Evolutionary conservation across 2,113 vertebrate genomes (phyloP), one percentile per base, ranked within the genome.

Genomic region (Campylomormyrus tamandua): DNA sequence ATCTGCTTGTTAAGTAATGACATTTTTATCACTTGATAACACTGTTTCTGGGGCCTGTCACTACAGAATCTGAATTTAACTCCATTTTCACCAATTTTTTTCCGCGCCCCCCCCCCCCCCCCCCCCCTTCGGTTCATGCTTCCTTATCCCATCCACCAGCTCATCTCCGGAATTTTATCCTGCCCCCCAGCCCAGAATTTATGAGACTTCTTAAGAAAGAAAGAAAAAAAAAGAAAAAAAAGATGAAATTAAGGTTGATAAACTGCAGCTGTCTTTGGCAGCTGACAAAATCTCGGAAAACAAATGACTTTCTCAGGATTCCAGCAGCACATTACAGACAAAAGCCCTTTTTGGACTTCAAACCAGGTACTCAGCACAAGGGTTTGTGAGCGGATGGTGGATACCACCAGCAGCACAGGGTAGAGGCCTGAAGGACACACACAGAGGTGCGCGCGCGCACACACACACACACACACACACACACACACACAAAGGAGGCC

Each of bases 401-500:
- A 92, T 39, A 39, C 87, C 87, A 88, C 35, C 35, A 86, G 74
- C 74, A 80, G 83, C n/a, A 87, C 49, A 21, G 35, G 31, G 50
- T 45, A 39, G 87, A 45, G 49, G 49, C 49, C 31, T 24, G 52
- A 46, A 62, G 21, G 87, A 27, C 45, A 50, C 83, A 85, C 42
- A 49, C 19, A 85, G 5, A 39, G 0, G 45, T 1, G 46, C 1
- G 8, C 8, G 6, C n/a, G n/a, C n/a, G n/a, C n/a, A n/a, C n/a
- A n/a, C n/a, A n/a, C n/a, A n/a, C n/a, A 31, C 17, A 27, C 39
- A 15, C 39, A 27, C 46, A 42, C 53, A 86, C 58, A 90, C 90
- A 91, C 91, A 93, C 92, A 92, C 90, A 93, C 91, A 93, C 53
- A 24, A 45, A 83, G 62, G 85, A 92, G 92, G 93, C 62, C 94